Conservation (phyloP, 2,113 vertebrate species). For the Corythoichthys haematopterus region DNA sequence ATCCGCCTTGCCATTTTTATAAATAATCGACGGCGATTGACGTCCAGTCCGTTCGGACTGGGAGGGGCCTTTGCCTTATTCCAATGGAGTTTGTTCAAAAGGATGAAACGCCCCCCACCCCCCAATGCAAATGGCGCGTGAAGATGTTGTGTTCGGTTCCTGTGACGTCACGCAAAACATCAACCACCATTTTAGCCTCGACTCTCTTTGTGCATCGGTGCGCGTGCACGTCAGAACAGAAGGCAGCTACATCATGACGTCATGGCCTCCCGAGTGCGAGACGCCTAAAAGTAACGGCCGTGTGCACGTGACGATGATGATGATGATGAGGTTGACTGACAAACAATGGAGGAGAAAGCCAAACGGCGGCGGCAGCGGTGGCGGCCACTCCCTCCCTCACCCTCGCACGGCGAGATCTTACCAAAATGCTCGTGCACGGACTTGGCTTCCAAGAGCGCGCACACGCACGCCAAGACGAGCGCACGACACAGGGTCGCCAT, state of each 20-base stretch:
- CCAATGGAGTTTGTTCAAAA: too few relatives aligned
- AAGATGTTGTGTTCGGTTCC: background rate
- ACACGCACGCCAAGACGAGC: conserved; percentile 43
- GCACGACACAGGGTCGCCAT: conserved; percentile 58
- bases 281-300: too few relatives aligned
- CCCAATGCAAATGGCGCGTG: background rate
- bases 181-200: background rate
- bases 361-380: conserved; percentile 5
- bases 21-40: too few relatives aligned
- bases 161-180: background rate
- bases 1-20: too few relatives aligned
- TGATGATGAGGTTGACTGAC: background rate
- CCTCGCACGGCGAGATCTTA: conserved; percentile 51
- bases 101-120: too few relatives aligned
- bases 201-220: background rate
- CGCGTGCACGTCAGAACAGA: background rate
- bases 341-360: conserved; percentile 40
- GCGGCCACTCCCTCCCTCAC: conserved; percentile 51
- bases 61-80: too few relatives aligned
- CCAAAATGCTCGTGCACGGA: conserved; percentile 62
- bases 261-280: background rate
- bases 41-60: too few relatives aligned
- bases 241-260: background rate
- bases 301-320: background rate
- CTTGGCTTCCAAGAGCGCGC: conserved; percentile 54